Evolutionary conservation across 1,140 invertebrate genomes (phyloP).

Genomic region (Luehdorfia chinensis): DNA sequence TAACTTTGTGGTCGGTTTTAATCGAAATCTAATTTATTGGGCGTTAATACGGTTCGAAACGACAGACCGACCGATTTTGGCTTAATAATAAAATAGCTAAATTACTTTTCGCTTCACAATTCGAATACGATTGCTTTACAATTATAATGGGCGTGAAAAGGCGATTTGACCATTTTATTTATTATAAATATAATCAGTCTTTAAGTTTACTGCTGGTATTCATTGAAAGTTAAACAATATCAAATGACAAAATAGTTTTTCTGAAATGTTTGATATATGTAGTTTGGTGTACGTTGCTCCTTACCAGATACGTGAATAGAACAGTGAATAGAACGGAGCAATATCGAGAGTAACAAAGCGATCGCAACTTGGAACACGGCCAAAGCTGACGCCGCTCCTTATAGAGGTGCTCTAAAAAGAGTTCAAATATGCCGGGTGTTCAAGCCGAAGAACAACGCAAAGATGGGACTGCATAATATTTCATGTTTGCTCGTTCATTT

Average conservation of each 20-base stretch:
- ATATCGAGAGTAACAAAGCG: conserved; percentile 10
- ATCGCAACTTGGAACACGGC: neutral
- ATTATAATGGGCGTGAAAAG: too few relatives aligned
- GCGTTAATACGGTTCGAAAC: neutral
- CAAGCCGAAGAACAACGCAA: neutral
- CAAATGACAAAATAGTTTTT: too few relatives aligned
- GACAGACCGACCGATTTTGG: neutral
- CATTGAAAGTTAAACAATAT: too few relatives aligned
- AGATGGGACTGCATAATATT: conserved; percentile 6
- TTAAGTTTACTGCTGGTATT: too few relatives aligned
- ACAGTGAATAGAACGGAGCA: conserved; percentile 2
- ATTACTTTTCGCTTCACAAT: neutral
- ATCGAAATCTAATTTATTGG: conserved; percentile 1
- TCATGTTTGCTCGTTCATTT: too few relatives aligned
- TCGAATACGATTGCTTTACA: too few relatives aligned
- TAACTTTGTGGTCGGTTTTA: neutral
- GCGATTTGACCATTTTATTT: too few relatives aligned
- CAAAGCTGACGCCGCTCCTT: conserved; percentile 1
- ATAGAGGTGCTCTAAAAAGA: conserved; percentile 10
- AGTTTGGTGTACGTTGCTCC: too few relatives aligned
- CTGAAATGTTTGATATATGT: too few relatives aligned
- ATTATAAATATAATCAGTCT: too few relatives aligned
- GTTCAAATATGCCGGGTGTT: conserved; percentile 5
- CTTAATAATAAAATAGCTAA: neutral
- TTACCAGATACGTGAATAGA: too few relatives aligned